Base-by-base conservation (phyloP, 2,797 vertebrate genomes). In the Microctenopoma steveboyesi region DNA sequence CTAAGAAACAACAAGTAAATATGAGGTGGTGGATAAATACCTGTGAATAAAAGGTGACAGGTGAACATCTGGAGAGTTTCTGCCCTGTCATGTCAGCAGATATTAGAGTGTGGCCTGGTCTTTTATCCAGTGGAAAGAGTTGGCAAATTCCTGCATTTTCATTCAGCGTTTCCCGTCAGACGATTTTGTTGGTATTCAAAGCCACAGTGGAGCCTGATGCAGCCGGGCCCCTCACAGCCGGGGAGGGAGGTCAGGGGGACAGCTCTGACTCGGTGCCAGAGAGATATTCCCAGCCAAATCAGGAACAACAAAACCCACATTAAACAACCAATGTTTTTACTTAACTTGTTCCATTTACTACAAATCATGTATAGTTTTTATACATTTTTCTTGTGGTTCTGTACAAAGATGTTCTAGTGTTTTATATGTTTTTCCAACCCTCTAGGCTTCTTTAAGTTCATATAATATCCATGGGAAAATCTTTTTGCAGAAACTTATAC, bases 101-200 rank as follows among this genome's bases (percentile, higher is more conserved):
- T 15, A 14, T 73, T 8, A n/a, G 22, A 22, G 22, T 22, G 22
- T 22, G 22, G 22, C 22, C 22, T 22, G 1, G 22, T 22, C 22
- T 22, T 22, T 22, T 22, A 55, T 15, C 0, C 6, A 40, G 1
- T 35, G n/a, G 11, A 48, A 46, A 25, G 2, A 54, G 14, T 27
- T 39, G 33, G 15, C 22, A n/a, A 39, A 37, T 11, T 46, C 28
- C 7, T 18, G 14, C 13, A 22, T 59, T 52, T 57, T 14, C 47
- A 74, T 71, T 80, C 58, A 78, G 39, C 25, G 18, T 13, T 68
- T 70, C 51, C 63, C 33, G 1, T 64, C 51, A 75, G 25, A 62
- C 22, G 53, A 28, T 7, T 42, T 35, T 7, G 39, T 77, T 52
- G 10, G 59, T 63, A 81, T 83, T 76, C 72, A 78, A 18, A 65